These are phyloP conservation scores for Enteromius afrohamiltoni DNA, from an alignment of 2,797 vertebrate genomes.

Conservation along the genomic window DNA sequence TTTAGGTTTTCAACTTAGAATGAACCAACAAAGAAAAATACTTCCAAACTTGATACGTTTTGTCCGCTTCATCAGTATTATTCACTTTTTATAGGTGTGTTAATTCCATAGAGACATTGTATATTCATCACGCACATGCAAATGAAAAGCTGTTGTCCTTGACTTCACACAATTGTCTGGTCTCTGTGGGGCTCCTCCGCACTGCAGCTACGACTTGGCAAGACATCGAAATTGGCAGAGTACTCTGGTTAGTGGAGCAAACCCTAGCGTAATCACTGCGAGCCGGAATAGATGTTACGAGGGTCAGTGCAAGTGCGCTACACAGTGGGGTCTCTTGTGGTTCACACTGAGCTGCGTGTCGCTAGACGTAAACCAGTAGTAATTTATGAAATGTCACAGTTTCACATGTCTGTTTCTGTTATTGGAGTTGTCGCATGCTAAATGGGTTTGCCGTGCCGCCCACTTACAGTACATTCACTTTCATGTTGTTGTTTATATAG, in stretches of 20 bases:
- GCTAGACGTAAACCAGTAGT: neutral
- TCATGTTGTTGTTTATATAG: constrained; percentile 30
- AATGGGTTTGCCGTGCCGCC: neutral
- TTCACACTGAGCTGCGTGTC: neutral
- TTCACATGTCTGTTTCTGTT: constrained; percentile 12
- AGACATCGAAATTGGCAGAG: constrained; percentile 7
- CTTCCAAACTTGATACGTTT: neutral
- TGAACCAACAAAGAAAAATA: constrained; percentile 1
- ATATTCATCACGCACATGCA: neutral
- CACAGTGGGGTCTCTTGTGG: neutral
- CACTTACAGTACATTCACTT: constrained; percentile 9
- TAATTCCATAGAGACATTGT: neutral
- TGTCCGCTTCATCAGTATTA: neutral
- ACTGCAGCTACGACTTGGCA: constrained; percentile 19
- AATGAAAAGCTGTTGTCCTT: constrained; percentile 24
- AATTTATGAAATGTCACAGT: constrained; percentile 24
- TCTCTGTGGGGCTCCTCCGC: neutral
- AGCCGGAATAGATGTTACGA: neutral
- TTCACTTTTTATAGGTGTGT: constrained; percentile 5
- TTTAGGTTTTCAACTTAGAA: neutral
- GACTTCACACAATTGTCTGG: neutral
- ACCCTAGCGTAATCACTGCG: neutral
- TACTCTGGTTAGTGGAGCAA: neutral
- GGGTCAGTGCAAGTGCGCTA: neutral
- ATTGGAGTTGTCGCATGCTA: neutral